Percentiles rank a stretch among this genome's conserved stretches.
Conservation (phyloP, 2,797 vertebrate species). For the Hippopotamyrus pictus region DNA sequence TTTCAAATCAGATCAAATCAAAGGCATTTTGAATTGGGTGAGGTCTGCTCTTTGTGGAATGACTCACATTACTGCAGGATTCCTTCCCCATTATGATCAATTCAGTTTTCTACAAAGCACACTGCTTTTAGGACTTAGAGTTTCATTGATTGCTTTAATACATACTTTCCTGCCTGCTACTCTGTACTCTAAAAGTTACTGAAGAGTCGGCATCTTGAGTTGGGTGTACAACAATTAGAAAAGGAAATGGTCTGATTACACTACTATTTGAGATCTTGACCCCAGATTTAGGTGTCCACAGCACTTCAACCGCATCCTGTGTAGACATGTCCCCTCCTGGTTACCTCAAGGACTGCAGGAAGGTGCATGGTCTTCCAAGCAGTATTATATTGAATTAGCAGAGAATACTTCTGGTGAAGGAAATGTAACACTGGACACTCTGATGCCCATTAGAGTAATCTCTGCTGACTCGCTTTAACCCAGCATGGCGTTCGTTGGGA, state of each 20-base stretch:
- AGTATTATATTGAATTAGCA: background rate
- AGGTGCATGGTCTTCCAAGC: background rate
- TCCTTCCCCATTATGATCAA: background rate
- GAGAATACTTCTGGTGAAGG: background rate
- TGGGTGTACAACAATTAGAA: background rate
- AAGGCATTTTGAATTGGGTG: background rate
- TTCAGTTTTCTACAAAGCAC: conserved; percentile 15
- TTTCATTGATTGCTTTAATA: conserved; percentile 17
- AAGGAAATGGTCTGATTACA: background rate
- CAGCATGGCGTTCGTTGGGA: background rate
- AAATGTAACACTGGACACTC: background rate
- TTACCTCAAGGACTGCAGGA: background rate
- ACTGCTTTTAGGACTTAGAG: background rate
- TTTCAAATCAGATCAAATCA: conserved; percentile 3
- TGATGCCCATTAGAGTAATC: conserved; percentile 17
- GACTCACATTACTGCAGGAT: conserved; percentile 4
- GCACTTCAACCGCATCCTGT: background rate
- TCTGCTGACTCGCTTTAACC: background rate
- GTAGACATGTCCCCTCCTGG: background rate
- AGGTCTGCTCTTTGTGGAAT: background rate
- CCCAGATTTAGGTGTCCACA: background rate
- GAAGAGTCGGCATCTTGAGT: background rate
- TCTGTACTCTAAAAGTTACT: background rate
- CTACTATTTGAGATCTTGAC: background rate
- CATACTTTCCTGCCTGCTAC: background rate